Evolutionary conservation across 2,888 invertebrate species (phyloP).

Genomic region (Cheilosia pagana): DNA sequence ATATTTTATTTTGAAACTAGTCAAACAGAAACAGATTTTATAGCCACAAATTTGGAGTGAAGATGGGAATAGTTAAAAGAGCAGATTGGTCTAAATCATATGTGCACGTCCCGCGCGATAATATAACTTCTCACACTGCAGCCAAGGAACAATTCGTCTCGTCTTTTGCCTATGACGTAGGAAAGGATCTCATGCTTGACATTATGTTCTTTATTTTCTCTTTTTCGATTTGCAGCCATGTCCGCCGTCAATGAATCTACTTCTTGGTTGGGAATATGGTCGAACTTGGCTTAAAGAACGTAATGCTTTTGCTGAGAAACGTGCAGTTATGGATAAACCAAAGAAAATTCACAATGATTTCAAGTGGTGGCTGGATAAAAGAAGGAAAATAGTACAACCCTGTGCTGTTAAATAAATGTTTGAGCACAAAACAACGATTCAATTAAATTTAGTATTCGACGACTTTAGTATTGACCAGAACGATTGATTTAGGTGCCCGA

Average conservation of each 20-base stretch:
- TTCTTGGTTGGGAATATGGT: slow-evolving; percentile 61
- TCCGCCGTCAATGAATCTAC: slow-evolving; percentile 40
- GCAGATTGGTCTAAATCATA: slow-evolving; percentile 60
- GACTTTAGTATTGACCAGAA: too few species aligned
- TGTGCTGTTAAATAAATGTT: background rate
- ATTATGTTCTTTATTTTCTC: too few species aligned
- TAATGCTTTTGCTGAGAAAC: slow-evolving; percentile 34
- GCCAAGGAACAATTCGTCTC: background rate
- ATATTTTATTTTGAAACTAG: background rate
- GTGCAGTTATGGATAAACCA: slow-evolving; percentile 24
- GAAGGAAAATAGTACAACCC: background rate
- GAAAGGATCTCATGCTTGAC: too few species aligned
- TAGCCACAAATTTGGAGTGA: background rate
- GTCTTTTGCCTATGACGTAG: slow-evolving; percentile 4
- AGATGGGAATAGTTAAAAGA: slow-evolving; percentile 29
- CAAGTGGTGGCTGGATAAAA: slow-evolving; percentile 52
- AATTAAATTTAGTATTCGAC: background rate
- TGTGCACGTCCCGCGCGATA: slow-evolving; percentile 31
- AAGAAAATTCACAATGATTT: slow-evolving; percentile 52
- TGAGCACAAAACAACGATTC: background rate
- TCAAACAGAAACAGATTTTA: background rate
- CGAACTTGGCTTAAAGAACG: slow-evolving; percentile 57
- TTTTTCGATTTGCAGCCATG: background rate
- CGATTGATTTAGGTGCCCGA: too few species aligned
- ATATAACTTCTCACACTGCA: slow-evolving; percentile 4